Percentiles rank a stretch among this genome's conserved stretches.
Conservation (phyloP, 2,888 invertebrate genomes). For the Trissolcus japonicus region DNA sequence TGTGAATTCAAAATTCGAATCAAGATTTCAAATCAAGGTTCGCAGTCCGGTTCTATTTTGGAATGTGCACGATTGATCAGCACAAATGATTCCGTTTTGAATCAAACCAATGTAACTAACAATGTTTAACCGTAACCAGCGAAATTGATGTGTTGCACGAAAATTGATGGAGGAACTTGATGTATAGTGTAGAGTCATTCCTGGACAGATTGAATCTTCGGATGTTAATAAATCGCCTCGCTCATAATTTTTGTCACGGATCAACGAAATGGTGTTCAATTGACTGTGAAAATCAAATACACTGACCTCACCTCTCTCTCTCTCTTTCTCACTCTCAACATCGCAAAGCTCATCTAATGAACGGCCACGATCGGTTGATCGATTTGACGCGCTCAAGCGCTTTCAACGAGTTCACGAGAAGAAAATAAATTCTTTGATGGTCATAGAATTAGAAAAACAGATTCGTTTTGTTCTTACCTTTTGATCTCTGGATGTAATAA, state of each 20-base stretch:
- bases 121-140: not conserved
- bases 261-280: conserved; percentile 36
- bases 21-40: too few species aligned
- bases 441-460: conserved; percentile 31
- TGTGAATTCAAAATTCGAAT: too few species aligned
- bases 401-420: conserved; percentile 35
- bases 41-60: too few species aligned
- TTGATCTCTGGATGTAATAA: conserved; percentile 3
- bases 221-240: conserved; percentile 36
- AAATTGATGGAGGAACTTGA: conserved; percentile 5
- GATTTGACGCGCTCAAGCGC: conserved; percentile 36
- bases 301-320: conserved; percentile 4
- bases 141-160: conserved; percentile 3
- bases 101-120: not conserved
- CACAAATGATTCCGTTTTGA: not conserved
- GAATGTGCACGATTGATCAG: not conserved
- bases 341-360: conserved; percentile 38
- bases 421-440: conserved; percentile 37
- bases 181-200: conserved; percentile 10
- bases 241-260: conserved; percentile 41
- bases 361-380: conserved; percentile 36
- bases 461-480: conserved; percentile 4
- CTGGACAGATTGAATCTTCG: conserved; percentile 20
- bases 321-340: conserved; percentile 11
- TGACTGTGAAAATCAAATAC: conserved; percentile 53